phyloP scores from a whole-genome alignment of 1,140 invertebrate genomes.

The Polypedilum vanderplanki region DNA sequence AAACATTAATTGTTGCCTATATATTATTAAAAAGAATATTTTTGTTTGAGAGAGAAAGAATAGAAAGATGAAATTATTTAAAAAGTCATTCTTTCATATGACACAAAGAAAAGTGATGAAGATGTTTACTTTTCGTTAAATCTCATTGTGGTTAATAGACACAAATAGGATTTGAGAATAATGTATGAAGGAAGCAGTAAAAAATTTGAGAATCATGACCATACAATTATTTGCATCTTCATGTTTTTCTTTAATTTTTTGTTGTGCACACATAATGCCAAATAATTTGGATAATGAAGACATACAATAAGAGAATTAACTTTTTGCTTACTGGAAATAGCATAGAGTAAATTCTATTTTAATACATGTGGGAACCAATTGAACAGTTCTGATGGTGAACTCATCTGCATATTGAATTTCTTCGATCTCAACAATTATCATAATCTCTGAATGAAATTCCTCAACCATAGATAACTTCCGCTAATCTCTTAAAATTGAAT shows the following conservation, averaged over 20 bases:
- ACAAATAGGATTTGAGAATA: slow-evolving; percentile 2
- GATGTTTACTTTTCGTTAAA: slow-evolving; percentile 13
- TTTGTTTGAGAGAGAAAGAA: neutral
- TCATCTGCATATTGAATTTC: neutral
- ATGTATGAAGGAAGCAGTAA: neutral
- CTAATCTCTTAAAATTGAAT: no score
- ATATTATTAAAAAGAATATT: neutral
- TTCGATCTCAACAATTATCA: neutral
- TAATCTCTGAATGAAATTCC: neutral
- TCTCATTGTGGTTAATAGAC: neutral
- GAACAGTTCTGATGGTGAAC: no score
- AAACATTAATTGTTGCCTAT: neutral
- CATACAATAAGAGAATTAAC: slow-evolving; percentile 9
- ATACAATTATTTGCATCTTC: neutral
- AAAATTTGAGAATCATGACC: slow-evolving; percentile 18
- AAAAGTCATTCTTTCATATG: neutral
- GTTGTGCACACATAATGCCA: slow-evolving; percentile 4
- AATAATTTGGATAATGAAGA: slow-evolving; percentile 13
- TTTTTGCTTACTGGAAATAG: neutral
- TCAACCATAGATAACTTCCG: no score
- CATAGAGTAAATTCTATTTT: neutral
- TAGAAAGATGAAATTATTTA: slow-evolving; percentile 9
- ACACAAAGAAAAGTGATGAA: neutral
- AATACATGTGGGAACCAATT: slow-evolving; percentile 1
- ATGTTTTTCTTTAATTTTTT: slow-evolving; percentile 12